Evolutionary conservation across 2,113 vertebrate species (phyloP), one percentile per base, ranked within the genome.

Genomic region (Hippocampus guttulatus): DNA sequence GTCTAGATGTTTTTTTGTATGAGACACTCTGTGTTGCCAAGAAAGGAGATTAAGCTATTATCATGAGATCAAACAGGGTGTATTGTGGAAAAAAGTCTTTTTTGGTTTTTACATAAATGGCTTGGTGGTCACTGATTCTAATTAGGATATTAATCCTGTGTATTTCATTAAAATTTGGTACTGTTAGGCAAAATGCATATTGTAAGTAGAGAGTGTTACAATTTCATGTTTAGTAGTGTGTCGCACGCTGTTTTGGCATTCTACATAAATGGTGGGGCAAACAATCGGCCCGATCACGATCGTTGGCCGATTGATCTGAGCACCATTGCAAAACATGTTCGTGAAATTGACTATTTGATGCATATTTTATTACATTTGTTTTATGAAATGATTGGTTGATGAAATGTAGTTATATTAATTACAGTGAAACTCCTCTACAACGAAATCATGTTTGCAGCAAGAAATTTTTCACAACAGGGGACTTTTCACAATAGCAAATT

Each of bases 41-140:
- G 41, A 58, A 80, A 62, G 63, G 77, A 79, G 76, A 65, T 84
- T 77, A 80, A 3, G 23, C 41, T 65, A 58, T 52, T 71, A 64
- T 51, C 74, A 79, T 74, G 77, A 80, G 81, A 76, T 75, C 77
- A 79, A 82, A 87, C 82, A 82, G 80, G 80, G 80, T 86, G 71
- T 67, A 79, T 25, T 78, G 68, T 81, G 75, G 74, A 73, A 82
- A 70, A 67, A 55, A 55, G 23, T 38, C 33, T 38, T 6, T 38
- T 38, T 33, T 33, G 74, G 68, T 72, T 20, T 27, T 27, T 27
- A 40, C 7, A 30, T 27, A 54, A 52, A 40, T 54, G 18, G 10
- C 20, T 7, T 5, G 18, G 20, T 11, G 16, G 12, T 58, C 27
- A 33, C 6, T 33, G 27, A 16, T 18, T 33, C 30, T 33, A 61